Base-by-base conservation (phyloP, 2,113 vertebrate species). In the Lipophrys pholis region DNA sequence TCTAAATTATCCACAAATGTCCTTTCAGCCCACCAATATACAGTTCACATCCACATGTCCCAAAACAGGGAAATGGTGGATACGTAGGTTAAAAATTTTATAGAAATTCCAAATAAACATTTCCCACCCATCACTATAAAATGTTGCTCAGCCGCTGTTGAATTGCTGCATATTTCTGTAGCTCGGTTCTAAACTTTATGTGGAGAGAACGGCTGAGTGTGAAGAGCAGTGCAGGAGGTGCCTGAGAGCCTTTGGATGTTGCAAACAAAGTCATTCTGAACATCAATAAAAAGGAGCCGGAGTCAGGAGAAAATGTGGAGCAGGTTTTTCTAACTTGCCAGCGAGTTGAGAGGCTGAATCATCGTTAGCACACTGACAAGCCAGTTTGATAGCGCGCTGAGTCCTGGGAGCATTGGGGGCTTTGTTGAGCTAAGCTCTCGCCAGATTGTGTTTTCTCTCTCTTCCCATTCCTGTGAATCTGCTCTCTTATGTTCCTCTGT, bases 371-470 rank as follows among this genome's bases (percentile, higher is more conserved):
- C 60, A 64, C 69, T 73, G 56, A 72, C 49, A 35, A 66, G 78
- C 59, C 52, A 43, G 56, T 81, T 75, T 80, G 67, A 58, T 80
- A 39, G 66, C 17, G 67, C 62, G 6, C 42, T 3, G 39, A 55
- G 60, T 73, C 82, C 85, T 80, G 52, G 17, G 85, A 86, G 81
- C 76, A 81, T 62, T 73, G 65, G 73, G 48, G 65, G 73, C 61
- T 84, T 87, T 83, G 72, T 84, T 82, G 78, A 86, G 64, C 79
- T 77, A 61, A 86, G 73, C 77, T 73, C 77, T 74, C 7, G 10
- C 80, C 89, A 89, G 84, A 88, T 87, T 83, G 80, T 73, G 61
- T 79, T 75, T 73, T 67, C 21, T 30, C 76, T 85, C 65, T 81
- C 59, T 68, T 54, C 76, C 80, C 49, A 41, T 86, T 81, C 65